Evolutionary conservation across 2,113 vertebrate genomes (phyloP).

Genomic region (Osmerus mordax): DNA sequence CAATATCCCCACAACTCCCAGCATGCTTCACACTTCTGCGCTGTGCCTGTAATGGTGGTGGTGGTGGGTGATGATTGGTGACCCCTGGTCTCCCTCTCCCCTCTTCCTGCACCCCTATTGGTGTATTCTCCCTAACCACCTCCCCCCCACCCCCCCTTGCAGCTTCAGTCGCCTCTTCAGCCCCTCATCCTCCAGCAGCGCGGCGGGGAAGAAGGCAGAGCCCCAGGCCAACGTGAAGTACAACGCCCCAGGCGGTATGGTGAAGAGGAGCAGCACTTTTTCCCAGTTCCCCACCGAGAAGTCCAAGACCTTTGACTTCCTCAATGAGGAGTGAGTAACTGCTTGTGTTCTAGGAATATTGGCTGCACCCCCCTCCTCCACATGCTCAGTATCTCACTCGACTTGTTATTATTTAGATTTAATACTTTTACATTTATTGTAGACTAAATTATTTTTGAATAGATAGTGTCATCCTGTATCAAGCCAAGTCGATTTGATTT

Average conservation of each 20-base stretch:
- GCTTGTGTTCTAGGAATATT: not conserved
- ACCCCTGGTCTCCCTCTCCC: slow-evolving; percentile 1
- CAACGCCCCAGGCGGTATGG: slow-evolving; percentile 76
- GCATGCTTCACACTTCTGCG: slow-evolving; percentile 52
- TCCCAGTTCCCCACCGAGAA: slow-evolving; percentile 91
- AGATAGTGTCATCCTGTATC: too few species aligned
- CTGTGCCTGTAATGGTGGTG: slow-evolving; percentile 28
- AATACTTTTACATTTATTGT: too few species aligned
- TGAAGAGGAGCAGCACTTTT: slow-evolving; percentile 81
- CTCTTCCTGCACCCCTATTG: slow-evolving; percentile 38
- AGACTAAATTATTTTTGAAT: too few species aligned
- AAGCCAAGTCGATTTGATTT: too few species aligned
- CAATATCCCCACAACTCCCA: slow-evolving; percentile 32
- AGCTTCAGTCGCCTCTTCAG: slow-evolving; percentile 99
- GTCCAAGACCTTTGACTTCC: slow-evolving; percentile 90
- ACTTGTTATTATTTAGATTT: too few species aligned
- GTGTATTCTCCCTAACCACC: slow-evolving; percentile 40
- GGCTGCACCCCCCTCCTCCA: not conserved
- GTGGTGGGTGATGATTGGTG: slow-evolving; percentile 22
- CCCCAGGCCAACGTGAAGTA: slow-evolving; percentile 85
- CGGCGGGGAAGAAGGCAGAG: slow-evolving; percentile 81
- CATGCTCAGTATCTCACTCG: not conserved
- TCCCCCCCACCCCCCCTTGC: slow-evolving; percentile 32
- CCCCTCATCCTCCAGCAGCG: slow-evolving; percentile 79
- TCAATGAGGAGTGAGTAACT: slow-evolving; percentile 89